phyloP scores from a whole-genome alignment of 2,113 vertebrate species.

The Casuarius casuarius region DNA sequence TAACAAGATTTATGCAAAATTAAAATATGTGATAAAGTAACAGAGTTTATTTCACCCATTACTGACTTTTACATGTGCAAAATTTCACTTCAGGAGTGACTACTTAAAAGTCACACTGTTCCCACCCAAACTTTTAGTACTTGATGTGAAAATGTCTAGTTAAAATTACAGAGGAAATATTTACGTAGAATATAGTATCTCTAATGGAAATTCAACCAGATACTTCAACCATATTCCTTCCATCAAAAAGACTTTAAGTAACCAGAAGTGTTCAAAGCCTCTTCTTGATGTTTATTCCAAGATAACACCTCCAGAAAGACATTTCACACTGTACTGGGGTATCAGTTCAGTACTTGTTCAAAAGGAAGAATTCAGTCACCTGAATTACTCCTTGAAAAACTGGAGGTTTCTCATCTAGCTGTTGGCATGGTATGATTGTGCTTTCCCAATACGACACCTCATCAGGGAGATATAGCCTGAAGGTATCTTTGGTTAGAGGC shows the following conservation, averaged over 20 bases:
- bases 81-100: neutral
- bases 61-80: neutral
- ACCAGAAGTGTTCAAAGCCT: neutral
- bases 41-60: neutral
- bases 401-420: neutral
- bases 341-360: neutral
- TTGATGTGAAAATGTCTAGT: neutral
- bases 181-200: neutral
- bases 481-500: neutral
- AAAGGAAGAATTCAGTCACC: neutral
- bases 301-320: neutral
- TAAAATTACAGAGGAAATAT: neutral
- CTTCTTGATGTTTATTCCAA: neutral
- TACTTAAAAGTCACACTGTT: neutral
- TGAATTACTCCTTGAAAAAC: neutral
- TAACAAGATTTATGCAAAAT: neutral
- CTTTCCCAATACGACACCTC: no score
- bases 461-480: neutral
- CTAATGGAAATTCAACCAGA: neutral
- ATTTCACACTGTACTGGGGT: neutral
- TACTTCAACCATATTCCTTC: neutral
- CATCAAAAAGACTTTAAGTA: neutral
- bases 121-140: neutral
- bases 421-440: no score
- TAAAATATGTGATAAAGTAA: neutral